Conservation (phyloP, 2,888 invertebrate genomes). For the Polyommatus iphigenia region DNA sequence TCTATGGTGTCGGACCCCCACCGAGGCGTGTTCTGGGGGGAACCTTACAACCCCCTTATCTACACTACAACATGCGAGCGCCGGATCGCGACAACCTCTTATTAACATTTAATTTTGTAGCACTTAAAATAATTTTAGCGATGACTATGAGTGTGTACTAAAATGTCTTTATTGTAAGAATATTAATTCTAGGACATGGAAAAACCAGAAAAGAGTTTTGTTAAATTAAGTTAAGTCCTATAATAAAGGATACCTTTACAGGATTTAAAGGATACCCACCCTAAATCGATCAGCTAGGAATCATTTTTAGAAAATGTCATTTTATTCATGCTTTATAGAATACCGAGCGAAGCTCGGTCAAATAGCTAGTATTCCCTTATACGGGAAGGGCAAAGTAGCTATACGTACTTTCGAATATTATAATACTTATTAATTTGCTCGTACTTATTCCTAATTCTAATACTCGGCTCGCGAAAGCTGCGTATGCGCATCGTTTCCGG, state of each 20-base stretch:
- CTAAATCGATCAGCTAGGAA: too few relatives aligned
- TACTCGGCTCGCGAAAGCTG: neutral
- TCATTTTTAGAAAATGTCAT: too few relatives aligned
- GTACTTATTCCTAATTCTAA: neutral
- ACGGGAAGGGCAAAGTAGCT: too few relatives aligned
- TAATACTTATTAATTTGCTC: neutral
- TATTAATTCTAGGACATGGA: neutral
- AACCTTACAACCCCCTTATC: slow-evolving; percentile 66
- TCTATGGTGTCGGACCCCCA: slow-evolving; percentile 37
- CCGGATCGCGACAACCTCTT: slow-evolving; percentile 57
- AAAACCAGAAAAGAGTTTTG: neutral
- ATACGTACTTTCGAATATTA: too few relatives aligned
- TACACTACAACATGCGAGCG: slow-evolving; percentile 68
- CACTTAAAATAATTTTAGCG: neutral
- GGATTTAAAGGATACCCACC: too few relatives aligned
- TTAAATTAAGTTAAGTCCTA: neutral
- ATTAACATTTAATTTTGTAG: slow-evolving; percentile 22
- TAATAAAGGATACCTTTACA: too few relatives aligned
- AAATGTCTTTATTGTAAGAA: neutral
- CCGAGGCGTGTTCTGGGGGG: slow-evolving; percentile 53
- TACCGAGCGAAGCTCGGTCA: too few relatives aligned
- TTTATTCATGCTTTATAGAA: too few relatives aligned
- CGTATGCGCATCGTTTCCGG: slow-evolving; percentile 10
- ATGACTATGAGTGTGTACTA: neutral
- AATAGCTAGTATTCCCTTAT: too few relatives aligned